Conservation (phyloP, 1,140 invertebrate genomes). For the honey bee (Apis mellifera) region Amel_HAv3.1 CM009936.2:6198001-6198500, state of each 20-base stretch:
- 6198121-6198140: conserved; percentile 25
- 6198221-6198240: too few species aligned
- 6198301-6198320: too few species aligned
- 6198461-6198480: not conserved
- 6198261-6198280: not conserved
- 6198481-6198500: conserved; percentile 20
- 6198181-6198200: not conserved
- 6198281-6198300: not conserved
- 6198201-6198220: not conserved
- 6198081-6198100: not conserved
- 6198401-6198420: not conserved
- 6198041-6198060: conserved; percentile 51
- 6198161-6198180: conserved; percentile 13
- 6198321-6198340: not conserved
- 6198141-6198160: conserved; percentile 57
- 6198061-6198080: conserved; percentile 6
- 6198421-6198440: too few species aligned
- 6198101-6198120: conserved; percentile 3
- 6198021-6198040: conserved; percentile 61
- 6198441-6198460: not conserved
- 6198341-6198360: not conserved
- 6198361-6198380: not conserved
- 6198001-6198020: conserved; percentile 39
- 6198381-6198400: not conserved
- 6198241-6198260: not conserved